phyloP scores from a whole-genome alignment of 1,140 invertebrate species.

The Danaus melanippus region DNA sequence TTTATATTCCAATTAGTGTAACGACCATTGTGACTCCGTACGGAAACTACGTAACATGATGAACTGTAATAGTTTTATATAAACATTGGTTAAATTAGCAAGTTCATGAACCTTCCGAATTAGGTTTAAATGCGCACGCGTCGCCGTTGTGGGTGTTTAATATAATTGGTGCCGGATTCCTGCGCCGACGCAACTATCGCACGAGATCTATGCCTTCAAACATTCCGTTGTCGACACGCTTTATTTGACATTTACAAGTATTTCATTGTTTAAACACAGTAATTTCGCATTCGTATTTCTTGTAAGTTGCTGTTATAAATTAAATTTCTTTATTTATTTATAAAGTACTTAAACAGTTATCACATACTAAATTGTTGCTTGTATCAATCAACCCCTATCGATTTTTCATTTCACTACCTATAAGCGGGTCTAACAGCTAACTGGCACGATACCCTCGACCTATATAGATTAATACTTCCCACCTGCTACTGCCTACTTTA shows the following conservation, averaged over 20 bases:
- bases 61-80: too few relatives aligned
- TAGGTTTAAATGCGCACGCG: constrained; percentile 7
- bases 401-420: neutral
- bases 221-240: too few relatives aligned
- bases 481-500: neutral
- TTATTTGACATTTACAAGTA: too few relatives aligned
- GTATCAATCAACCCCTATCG: too few relatives aligned
- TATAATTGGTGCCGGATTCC: constrained; percentile 39
- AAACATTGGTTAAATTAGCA: neutral
- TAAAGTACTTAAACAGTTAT: too few relatives aligned
- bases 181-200: constrained; percentile 22
- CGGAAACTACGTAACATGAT: too few relatives aligned
- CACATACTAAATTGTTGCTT: too few relatives aligned
- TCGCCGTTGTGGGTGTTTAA: constrained; percentile 23
- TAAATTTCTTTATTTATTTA: too few relatives aligned
- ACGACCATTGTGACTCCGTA: too few relatives aligned
- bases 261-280: neutral
- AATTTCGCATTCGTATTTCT: neutral
- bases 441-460: constrained; percentile 5
- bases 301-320: neutral
- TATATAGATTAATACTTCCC: constrained; percentile 7
- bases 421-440: neutral
- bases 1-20: too few relatives aligned
- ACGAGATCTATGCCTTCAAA: constrained; percentile 8
- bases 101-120: constrained; percentile 18